phyloP scores from a whole-genome alignment of 2,888 invertebrate species.

The Netelia virgata region DNA sequence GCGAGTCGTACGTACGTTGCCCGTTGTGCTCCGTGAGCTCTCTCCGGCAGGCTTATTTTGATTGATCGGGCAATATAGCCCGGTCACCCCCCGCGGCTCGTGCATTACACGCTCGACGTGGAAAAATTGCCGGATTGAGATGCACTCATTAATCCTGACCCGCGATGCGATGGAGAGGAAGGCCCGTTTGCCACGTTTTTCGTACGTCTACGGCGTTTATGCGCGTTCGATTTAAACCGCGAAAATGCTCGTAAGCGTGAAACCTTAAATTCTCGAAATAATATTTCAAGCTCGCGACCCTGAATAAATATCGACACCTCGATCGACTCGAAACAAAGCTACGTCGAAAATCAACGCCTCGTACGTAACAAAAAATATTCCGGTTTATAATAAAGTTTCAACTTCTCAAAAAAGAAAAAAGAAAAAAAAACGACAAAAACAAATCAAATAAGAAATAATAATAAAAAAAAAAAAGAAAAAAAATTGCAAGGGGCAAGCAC shows the following conservation, averaged over 20 bases:
- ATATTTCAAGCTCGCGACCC: no score
- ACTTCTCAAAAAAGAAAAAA: neutral
- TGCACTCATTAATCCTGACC: constrained; percentile 83
- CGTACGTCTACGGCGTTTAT: constrained; percentile 1
- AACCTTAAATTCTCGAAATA: no score
- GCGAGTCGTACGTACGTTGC: constrained; percentile 26
- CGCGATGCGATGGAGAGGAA: constrained; percentile 50
- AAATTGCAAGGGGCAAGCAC: constrained; percentile 42
- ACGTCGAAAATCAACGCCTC: no score
- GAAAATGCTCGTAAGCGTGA: constrained; percentile 33
- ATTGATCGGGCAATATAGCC: constrained; percentile 84
- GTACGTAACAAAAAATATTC: no score
- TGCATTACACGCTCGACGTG: constrained; percentile 83
- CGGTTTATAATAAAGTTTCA: no score
- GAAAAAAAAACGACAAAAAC: neutral
- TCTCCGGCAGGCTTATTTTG: constrained; percentile 79
- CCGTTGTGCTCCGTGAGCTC: constrained; percentile 46
- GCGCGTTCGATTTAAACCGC: constrained; percentile 36
- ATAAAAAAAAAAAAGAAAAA: no score
- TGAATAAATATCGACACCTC: no score
- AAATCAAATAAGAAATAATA: no score
- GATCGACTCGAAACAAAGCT: no score
- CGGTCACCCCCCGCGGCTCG: constrained; percentile 82
- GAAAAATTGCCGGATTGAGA: constrained; percentile 84
- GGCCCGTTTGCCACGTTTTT: constrained; percentile 3